Evolutionary conservation across 2,888 invertebrate genomes (phyloP), one percentile per base, ranked within the genome.

Genomic region (Noctua janthe): DNA sequence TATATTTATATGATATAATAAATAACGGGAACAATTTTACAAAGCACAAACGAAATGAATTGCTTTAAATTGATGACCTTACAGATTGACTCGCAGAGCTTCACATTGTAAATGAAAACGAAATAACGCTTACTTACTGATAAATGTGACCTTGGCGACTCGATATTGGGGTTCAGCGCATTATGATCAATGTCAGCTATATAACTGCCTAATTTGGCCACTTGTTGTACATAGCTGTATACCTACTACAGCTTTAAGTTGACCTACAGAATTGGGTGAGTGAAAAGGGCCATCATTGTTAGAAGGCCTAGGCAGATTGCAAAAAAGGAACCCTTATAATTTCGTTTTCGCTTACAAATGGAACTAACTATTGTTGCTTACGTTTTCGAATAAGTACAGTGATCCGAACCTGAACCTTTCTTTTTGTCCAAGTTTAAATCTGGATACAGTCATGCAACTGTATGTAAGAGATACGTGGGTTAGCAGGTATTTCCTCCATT

Each of bases 21-120:
- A 72, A 81, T 78, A 81, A 76, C 56, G 70, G 71, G 71, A 81
- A 80, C 81, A 90, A 84, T 90, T 89, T 86, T 87, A 87, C 87
- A 85, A 79, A 88, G 72, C 79, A 76, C 83, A 88, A 89, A 89
- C 83, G 90, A 88, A 91, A 91, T 83, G 92, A 94, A 95, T 95
- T 95, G 94, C 80, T 90, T 92, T 91, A 93, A 94, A 91, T 91
- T 91, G 92, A 92, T 90, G 93, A 90, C 95, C 95, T 95, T 94
- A 93, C 83, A 86, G 88, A 92, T 94, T 94, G 92, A 91, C 91
- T 88, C 84, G 74, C 76, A 75, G 78, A 78, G 89, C 87, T 89
- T 91, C 88, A 83, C 70, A 77, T 82, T 84, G 82, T 54, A 71
- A 82, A 85, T 78, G 75, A 90, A 91, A 90, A 88, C 67, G 43